These are phyloP conservation scores for Agrochola lota DNA, from an alignment of 2,888 invertebrate genomes.

Conservation along the genomic window DNA sequence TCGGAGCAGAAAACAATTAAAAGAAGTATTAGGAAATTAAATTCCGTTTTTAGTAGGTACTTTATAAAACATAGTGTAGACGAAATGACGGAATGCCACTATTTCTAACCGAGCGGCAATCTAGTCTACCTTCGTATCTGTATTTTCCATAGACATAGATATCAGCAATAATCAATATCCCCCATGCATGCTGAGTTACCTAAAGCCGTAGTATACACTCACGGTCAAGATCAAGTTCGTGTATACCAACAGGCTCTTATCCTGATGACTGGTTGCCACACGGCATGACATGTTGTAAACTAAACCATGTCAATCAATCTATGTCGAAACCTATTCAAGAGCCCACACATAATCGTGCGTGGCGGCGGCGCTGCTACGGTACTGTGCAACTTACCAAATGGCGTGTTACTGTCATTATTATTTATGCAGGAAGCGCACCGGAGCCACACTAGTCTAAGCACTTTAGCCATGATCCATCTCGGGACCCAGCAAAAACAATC, in stretches of 20 bases:
- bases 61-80: background rate
- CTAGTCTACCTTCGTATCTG: background rate
- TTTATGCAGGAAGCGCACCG: background rate
- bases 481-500: background rate
- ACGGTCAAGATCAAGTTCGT: background rate
- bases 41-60: background rate
- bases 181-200: background rate
- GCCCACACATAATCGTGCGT: background rate
- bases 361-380: background rate
- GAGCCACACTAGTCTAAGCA: background rate
- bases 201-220: background rate
- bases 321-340: background rate
- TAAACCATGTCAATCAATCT: background rate
- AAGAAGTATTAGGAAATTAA: no score
- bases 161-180: background rate
- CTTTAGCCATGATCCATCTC: background rate
- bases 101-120: background rate
- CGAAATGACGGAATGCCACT: background rate
- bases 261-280: background rate
- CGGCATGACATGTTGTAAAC: no score
- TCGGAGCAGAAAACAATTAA: no score
- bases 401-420: background rate
- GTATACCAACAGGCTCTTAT: conserved; percentile 6
- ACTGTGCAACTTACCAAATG: background rate
- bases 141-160: background rate